phyloP scores from a whole-genome alignment of 2,113 vertebrate species.

The Limanda limanda region DNA sequence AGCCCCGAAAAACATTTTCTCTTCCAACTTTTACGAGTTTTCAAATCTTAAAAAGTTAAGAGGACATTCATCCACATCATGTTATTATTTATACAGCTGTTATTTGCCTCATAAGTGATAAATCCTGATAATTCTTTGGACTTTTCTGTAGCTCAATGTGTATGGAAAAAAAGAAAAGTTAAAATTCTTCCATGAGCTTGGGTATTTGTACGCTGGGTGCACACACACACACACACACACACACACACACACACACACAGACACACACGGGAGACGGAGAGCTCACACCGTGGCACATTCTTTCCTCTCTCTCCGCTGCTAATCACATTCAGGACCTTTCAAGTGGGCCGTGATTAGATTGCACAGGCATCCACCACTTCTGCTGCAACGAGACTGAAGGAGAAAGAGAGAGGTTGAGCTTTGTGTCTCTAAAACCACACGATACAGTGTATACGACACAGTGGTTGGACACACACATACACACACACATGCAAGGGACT shows the following conservation, averaged over 20 bases:
- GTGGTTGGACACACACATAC: too few relatives aligned
- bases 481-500: too few relatives aligned
- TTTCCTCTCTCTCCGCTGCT: constrained; percentile 51
- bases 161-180: not conserved
- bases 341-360: constrained; percentile 71
- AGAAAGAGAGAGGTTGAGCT: constrained; percentile 9
- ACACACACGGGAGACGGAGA: not conserved
- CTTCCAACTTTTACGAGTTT: not conserved
- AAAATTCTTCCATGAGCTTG: not conserved
- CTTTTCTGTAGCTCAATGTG: not conserved
- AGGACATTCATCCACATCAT: not conserved
- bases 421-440: not conserved
- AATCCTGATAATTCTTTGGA: not conserved
- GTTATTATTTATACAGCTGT: not conserved
- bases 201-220: constrained; percentile 8
- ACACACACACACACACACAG: too few relatives aligned
- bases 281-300: constrained; percentile 61
- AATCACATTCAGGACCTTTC: constrained; percentile 62
- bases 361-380: constrained; percentile 43
- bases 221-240: not conserved
- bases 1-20: not conserved
- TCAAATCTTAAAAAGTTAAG: not conserved
- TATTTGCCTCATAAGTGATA: not conserved
- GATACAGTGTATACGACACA: not conserved
- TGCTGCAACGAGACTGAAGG: constrained; percentile 28